phyloP scores from a whole-genome alignment of 2,797 vertebrate species.

The Trematomus bernacchii region DNA sequence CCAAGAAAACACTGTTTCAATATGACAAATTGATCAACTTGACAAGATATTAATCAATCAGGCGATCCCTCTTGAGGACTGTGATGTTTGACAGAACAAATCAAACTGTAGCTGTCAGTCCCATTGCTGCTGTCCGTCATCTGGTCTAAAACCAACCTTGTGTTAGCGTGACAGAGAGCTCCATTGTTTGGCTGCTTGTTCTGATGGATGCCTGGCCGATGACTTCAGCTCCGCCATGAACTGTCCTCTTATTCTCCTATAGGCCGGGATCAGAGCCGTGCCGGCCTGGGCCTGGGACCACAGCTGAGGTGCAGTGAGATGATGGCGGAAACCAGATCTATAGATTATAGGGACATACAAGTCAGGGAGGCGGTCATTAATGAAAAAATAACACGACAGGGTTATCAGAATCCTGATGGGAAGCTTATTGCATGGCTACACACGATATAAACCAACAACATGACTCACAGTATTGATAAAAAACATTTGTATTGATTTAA shows the following conservation, averaged over 20 bases:
- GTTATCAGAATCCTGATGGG: too few species aligned
- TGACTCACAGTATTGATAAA: too few species aligned
- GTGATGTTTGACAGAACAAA: conserved; percentile 40
- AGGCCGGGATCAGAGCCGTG: conserved; percentile 77
- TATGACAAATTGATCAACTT: neutral
- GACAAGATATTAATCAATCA: conserved; percentile 11
- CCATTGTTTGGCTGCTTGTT: conserved; percentile 73
- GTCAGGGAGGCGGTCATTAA: too few species aligned
- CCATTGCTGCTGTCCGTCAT: conserved; percentile 42
- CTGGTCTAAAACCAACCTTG: conserved; percentile 78
- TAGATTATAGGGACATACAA: neutral
- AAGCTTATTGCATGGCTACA: too few species aligned
- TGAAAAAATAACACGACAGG: too few species aligned
- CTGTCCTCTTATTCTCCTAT: conserved; percentile 82
- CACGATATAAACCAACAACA: too few species aligned
- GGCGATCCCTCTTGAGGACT: conserved; percentile 1
- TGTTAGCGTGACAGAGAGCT: conserved; percentile 72
- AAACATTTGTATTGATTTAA: too few species aligned
- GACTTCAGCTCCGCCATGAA: conserved; percentile 84
- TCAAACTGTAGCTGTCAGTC: conserved; percentile 63
- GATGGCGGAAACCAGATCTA: conserved; percentile 12
- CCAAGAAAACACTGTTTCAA: neutral
- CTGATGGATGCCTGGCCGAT: conserved; percentile 80
- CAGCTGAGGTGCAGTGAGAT: conserved; percentile 41
- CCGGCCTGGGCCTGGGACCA: conserved; percentile 79